Evolutionary conservation across 2,888 invertebrate species (phyloP).

Genomic region (Eilema depressum): DNA sequence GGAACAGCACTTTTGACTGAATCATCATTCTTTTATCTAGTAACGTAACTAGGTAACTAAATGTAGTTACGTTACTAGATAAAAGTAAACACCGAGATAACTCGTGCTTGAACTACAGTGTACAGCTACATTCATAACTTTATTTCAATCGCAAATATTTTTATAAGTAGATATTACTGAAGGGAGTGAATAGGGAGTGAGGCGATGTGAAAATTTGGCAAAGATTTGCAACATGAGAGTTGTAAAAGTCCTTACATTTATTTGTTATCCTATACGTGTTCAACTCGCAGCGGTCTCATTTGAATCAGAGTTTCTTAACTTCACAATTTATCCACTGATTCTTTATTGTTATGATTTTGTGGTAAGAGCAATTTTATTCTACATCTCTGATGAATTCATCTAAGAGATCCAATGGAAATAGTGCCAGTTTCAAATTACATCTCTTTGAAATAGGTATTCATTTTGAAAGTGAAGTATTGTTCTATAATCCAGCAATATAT

Average conservation of each 20-base stretch:
- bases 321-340: slow-evolving; percentile 57
- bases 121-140: neutral
- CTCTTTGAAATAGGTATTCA: neutral
- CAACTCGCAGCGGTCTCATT: slow-evolving; percentile 53
- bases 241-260: slow-evolving; percentile 64
- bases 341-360: slow-evolving; percentile 54
- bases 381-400: slow-evolving; percentile 30
- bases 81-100: neutral
- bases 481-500: slow-evolving; percentile 26
- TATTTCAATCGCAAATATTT: neutral
- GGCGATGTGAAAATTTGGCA: slow-evolving; percentile 33
- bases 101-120: neutral
- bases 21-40: too few relatives aligned
- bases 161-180: neutral
- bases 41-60: neutral
- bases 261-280: slow-evolving; percentile 60
- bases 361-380: slow-evolving; percentile 27
- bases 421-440: neutral
- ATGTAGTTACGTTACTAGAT: neutral
- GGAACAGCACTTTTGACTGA: neutral
- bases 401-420: slow-evolving; percentile 3
- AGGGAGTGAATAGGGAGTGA: slow-evolving; percentile 14
- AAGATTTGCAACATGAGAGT: slow-evolving; percentile 61
- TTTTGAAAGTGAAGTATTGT: neutral
- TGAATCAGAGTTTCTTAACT: slow-evolving; percentile 54